Evolutionary conservation across 1,140 invertebrate species (phyloP).

Genomic region (Brachystomella parvula): DNA sequence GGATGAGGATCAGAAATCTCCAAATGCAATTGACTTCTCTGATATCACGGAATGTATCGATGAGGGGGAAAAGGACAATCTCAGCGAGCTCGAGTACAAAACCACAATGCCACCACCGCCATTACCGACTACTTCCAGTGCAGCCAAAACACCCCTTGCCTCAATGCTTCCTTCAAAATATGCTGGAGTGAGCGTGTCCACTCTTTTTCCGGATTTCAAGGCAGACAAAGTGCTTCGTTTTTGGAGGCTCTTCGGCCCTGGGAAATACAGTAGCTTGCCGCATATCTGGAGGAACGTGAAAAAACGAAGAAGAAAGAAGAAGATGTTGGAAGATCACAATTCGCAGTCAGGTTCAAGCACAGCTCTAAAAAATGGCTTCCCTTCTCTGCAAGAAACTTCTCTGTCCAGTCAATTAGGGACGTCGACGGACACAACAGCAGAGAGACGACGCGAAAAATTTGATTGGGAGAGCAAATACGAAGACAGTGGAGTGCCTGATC

Average conservation of each 20-base stretch:
- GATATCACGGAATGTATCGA: constrained; percentile 86
- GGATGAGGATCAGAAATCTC: constrained; percentile 51
- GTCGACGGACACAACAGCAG: background rate
- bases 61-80: constrained; percentile 52
- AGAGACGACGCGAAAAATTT: background rate
- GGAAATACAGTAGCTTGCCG: constrained; percentile 81
- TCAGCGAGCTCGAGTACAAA: constrained; percentile 1
- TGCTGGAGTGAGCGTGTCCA: constrained; percentile 76
- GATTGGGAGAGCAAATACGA: background rate
- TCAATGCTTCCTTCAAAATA: constrained; percentile 94
- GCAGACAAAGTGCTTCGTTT: constrained; percentile 83
- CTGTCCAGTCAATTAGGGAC: too few species aligned
- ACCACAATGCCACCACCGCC: constrained; percentile 59
- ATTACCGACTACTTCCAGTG: constrained; percentile 14
- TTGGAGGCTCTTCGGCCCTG: constrained; percentile 83
- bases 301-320: constrained; percentile 56
- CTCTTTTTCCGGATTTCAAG: constrained; percentile 87
- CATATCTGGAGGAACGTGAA: constrained; percentile 85
- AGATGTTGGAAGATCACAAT: background rate
- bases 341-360: too few species aligned
- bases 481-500: constrained; percentile 1
- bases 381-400: too few species aligned
- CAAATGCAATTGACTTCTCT: constrained; percentile 80
- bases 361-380: too few species aligned
- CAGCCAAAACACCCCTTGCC: constrained; percentile 78